These are phyloP conservation scores for Sinopyrophorus schimmeli DNA, from an alignment of 2,888 invertebrate genomes.

Conservation along the genomic window DNA sequence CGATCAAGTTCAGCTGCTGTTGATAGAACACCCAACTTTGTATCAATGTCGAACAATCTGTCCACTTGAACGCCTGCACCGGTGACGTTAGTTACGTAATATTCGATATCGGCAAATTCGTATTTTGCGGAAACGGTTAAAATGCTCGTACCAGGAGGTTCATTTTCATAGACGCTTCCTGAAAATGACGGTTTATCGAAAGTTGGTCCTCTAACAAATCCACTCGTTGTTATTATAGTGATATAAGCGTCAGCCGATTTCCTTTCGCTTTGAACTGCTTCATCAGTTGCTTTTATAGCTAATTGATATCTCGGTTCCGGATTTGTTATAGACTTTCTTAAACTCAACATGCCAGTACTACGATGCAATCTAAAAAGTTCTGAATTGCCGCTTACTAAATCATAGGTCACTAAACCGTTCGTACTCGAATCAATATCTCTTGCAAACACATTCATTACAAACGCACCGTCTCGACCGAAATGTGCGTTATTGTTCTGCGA, in stretches of 20 bases:
- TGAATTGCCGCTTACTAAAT: conserved; percentile 75
- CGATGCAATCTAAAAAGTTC: conserved; percentile 82
- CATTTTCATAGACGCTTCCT: conserved; percentile 87
- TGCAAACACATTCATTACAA: conserved; percentile 80
- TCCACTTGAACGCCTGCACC: conserved; percentile 77
- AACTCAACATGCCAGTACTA: conserved; percentile 73
- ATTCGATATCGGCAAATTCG: conserved; percentile 73
- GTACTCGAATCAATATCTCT: conserved; percentile 88
- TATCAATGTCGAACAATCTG: conserved; percentile 89
- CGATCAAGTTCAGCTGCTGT: conserved; percentile 83
- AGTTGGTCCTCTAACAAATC: conserved; percentile 60
- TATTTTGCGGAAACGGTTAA: conserved; percentile 76
- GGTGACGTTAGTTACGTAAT: conserved; percentile 88
- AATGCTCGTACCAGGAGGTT: conserved; percentile 83
- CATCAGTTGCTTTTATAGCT: conserved; percentile 87
- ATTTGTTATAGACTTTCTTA: conserved; percentile 63
- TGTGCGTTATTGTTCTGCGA: conserved; percentile 56
- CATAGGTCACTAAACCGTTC: conserved; percentile 91
- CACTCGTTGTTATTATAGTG: conserved; percentile 74
- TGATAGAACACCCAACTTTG: conserved; percentile 83
- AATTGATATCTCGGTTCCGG: conserved; percentile 79
- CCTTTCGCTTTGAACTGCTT: conserved; percentile 86
- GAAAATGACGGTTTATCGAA: conserved; percentile 68
- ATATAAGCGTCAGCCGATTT: conserved; percentile 86
- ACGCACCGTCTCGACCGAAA: conserved; percentile 63